Base-by-base conservation (phyloP, 2,888 invertebrate genomes). In the Horisme vitalbata region DNA sequence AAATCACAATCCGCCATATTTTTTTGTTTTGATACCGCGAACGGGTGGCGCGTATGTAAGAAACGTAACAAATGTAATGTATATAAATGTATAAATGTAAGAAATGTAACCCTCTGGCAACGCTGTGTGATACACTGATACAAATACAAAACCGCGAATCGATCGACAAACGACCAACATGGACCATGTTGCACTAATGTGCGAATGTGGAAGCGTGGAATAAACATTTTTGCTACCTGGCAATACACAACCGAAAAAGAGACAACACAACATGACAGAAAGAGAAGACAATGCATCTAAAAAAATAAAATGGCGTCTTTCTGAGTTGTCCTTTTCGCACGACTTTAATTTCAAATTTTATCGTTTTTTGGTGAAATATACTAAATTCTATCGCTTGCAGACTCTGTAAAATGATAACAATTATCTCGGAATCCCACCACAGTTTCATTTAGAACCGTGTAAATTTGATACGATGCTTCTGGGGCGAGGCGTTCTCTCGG, bases 271-370 rank as follows among this genome's bases (percentile, higher is more conserved):
- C 9, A 11, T 13, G 45, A 49, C 11, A 34, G 56, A 62, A 45
- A 53, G 58, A 61, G 59, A 65, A 41, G 57, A 39, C 38, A 46
- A 11, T 24, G 55, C 59, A 35, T 45, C 50, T 55, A 62, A 13
- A 9, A 12, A 60, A 56, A 38, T 75, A 80, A 83, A 74, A 87
- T 88, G 87, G 87, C 87, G 85, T 86, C 86, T 68, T 48, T 74
- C 61, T 83, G 83, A 85, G 85, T 80, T 83, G 83, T 87, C 85
- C 78, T 79, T 84, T 79, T 83, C 84, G 70, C 79, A 79, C 83
- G 61, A 65, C 63, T 51, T 34, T 63, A 67, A 49, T 65, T 70
- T 66, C 44, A 21, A 50, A 57, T 63, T 60, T 68, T 65, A 63
- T 60, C 61, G 59, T 61, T 58, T 65, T 65, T 35, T 55, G 58